Conservation (phyloP, 2,113 vertebrate genomes). For the Dicentrarchus labrax region DNA sequence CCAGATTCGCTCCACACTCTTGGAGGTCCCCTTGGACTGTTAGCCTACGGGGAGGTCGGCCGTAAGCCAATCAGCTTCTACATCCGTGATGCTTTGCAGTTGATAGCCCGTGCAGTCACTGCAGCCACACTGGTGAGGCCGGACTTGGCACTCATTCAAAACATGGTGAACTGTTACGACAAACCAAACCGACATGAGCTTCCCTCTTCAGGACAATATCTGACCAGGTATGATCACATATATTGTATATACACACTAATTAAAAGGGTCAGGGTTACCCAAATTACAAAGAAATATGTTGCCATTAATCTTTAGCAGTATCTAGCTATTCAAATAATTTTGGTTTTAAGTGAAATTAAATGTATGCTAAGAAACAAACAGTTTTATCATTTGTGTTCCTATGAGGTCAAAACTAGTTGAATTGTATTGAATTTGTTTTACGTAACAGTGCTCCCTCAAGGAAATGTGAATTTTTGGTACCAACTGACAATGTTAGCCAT, state of each 20-base stretch:
- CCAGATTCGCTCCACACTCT: slow-evolving; percentile 87
- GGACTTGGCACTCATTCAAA: slow-evolving; percentile 83
- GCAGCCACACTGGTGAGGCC: slow-evolving; percentile 78
- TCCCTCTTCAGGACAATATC: slow-evolving; percentile 86
- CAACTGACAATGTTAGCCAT: too few relatives aligned
- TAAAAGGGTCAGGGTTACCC: background rate
- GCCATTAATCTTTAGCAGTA: background rate
- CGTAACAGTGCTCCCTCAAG: too few relatives aligned
- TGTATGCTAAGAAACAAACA: too few relatives aligned
- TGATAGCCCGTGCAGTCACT: slow-evolving; percentile 86
- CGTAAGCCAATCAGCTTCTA: slow-evolving; percentile 90
- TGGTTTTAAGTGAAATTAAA: background rate
- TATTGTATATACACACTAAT: slow-evolving; percentile 57
- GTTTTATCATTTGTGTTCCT: too few relatives aligned
- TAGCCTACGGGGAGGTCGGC: slow-evolving; percentile 91
- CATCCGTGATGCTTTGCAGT: slow-evolving; percentile 87
- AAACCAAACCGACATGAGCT: slow-evolving; percentile 65
- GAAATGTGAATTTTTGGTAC: too few relatives aligned
- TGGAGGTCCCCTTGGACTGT: slow-evolving; percentile 89
- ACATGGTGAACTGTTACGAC: slow-evolving; percentile 85
- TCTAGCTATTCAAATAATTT: background rate
- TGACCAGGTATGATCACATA: slow-evolving; percentile 77
- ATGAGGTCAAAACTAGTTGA: too few relatives aligned
- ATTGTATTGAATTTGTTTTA: too few relatives aligned
- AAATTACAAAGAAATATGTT: slow-evolving; percentile 7